Conservation (phyloP, 2,888 invertebrate species). For the Congeria kusceri region DNA sequence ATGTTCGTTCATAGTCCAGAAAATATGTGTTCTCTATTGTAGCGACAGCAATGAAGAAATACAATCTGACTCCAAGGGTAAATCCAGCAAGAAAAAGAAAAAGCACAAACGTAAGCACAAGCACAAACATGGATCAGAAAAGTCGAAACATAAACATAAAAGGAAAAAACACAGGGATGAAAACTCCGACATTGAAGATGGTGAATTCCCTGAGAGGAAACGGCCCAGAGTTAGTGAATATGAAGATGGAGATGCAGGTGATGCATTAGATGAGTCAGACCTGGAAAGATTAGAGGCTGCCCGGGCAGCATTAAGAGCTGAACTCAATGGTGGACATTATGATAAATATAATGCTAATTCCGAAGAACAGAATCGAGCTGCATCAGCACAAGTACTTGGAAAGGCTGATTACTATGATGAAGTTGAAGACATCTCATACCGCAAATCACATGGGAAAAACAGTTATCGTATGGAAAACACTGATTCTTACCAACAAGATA, state of each 20-base stretch:
- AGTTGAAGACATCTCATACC: not conserved
- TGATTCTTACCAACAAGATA: slow-evolving; percentile 43
- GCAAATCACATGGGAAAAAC: slow-evolving; percentile 7
- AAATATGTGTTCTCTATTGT: slow-evolving; percentile 35
- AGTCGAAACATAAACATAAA: slow-evolving; percentile 78
- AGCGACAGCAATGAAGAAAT: slow-evolving; percentile 74
- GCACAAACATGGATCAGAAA: slow-evolving; percentile 86
- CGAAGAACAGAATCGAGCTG: slow-evolving; percentile 53
- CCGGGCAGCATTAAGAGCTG: slow-evolving; percentile 83
- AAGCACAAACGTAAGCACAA: slow-evolving; percentile 89
- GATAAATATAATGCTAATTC: slow-evolving; percentile 52
- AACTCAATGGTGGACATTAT: slow-evolving; percentile 75
- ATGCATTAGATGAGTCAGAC: slow-evolving; percentile 73
- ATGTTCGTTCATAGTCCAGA: too few relatives aligned
- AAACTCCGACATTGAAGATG: slow-evolving; percentile 49
- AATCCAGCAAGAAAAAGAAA: slow-evolving; percentile 80
- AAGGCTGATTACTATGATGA: slow-evolving; percentile 35
- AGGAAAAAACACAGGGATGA: slow-evolving; percentile 77
- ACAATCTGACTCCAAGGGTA: slow-evolving; percentile 33
- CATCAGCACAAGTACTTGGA: slow-evolving; percentile 37
- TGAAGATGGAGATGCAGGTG: slow-evolving; percentile 22
- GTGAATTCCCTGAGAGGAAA: slow-evolving; percentile 37
- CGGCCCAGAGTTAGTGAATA: slow-evolving; percentile 56
- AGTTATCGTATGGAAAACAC: slow-evolving; percentile 10
- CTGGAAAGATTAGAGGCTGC: slow-evolving; percentile 84